These are phyloP conservation scores for Acleris holmiana DNA, from an alignment of 2,888 invertebrate species.

Conservation along the genomic window DNA sequence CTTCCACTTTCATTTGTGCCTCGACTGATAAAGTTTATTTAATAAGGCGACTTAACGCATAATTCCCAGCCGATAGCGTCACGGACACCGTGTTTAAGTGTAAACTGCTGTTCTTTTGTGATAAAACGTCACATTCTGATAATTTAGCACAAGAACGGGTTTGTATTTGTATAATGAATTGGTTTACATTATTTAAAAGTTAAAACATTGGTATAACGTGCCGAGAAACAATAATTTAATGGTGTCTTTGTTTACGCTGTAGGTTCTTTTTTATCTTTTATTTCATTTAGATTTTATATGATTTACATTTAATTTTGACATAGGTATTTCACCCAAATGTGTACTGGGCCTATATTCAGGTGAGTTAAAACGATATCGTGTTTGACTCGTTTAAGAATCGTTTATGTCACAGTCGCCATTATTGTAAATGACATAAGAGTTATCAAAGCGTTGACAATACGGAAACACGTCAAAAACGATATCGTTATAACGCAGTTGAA, in stretches of 20 bases:
- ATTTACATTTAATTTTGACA: too few relatives aligned
- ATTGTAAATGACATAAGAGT: too few relatives aligned
- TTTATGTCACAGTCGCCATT: too few relatives aligned
- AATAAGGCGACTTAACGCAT: conserved; percentile 76
- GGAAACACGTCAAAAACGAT: too few relatives aligned
- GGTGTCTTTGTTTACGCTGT: not conserved
- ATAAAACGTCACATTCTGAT: conserved; percentile 80
- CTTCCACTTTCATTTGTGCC: conserved; percentile 20
- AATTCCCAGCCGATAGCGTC: conserved; percentile 67
- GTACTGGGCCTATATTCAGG: too few relatives aligned
- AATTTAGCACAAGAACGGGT: conserved; percentile 71
- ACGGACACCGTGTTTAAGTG: conserved; percentile 79
- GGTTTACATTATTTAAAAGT: conserved; percentile 55
- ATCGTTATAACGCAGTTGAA: too few relatives aligned
- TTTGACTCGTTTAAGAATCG: too few relatives aligned
- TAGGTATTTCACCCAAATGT: too few relatives aligned
- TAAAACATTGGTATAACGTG: conserved; percentile 42
- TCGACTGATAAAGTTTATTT: conserved; percentile 73
- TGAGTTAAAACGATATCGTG: too few relatives aligned
- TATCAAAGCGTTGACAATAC: too few relatives aligned
- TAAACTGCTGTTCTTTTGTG: conserved; percentile 79
- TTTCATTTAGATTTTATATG: not conserved
- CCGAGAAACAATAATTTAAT: conserved; percentile 22
- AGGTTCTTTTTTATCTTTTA: not conserved
- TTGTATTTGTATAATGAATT: conserved; percentile 56